A percentile compares a stretch with the other conserved stretches of the same genome.
These are phyloP conservation scores for Solea senegalensis DNA, from an alignment of 2,113 vertebrate genomes.

Conservation along the genomic window DNA sequence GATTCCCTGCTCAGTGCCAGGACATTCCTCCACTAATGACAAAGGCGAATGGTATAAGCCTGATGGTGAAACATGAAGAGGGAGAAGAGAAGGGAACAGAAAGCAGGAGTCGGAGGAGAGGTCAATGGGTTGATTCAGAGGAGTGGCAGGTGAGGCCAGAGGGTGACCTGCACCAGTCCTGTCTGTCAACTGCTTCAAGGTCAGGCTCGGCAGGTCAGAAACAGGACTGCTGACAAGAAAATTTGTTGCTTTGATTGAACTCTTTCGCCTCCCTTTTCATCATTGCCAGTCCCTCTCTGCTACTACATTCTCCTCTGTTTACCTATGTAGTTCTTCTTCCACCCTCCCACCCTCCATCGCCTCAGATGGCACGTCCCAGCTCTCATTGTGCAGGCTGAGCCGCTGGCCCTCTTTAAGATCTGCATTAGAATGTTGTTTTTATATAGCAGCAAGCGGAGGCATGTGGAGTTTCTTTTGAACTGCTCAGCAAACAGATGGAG, in stretches of 20 bases:
- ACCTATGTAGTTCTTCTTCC: slow-evolving; percentile 38
- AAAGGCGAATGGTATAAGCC: slow-evolving; percentile 65
- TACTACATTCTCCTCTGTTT: slow-evolving; percentile 25
- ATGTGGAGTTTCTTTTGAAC: slow-evolving; percentile 78
- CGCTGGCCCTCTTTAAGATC: slow-evolving; percentile 66
- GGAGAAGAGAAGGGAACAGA: slow-evolving; percentile 32
- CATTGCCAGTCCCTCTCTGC: background rate
- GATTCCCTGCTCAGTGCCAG: slow-evolving; percentile 44
- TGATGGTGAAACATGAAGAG: slow-evolving; percentile 60
- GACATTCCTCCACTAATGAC: slow-evolving; percentile 71
- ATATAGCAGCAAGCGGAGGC: slow-evolving; percentile 80
- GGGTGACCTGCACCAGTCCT: slow-evolving; percentile 16
- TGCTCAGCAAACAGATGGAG: slow-evolving; percentile 72
- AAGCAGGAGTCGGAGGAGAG: slow-evolving; percentile 30
- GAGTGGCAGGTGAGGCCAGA: slow-evolving; percentile 49
- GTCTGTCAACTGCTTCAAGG: slow-evolving; percentile 40
- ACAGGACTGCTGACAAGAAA: slow-evolving; percentile 43
- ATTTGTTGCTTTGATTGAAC: slow-evolving; percentile 47
- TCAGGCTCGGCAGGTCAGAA: slow-evolving; percentile 32
- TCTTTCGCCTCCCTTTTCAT: slow-evolving; percentile 21
- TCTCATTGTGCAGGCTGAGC: slow-evolving; percentile 74
- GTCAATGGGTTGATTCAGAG: slow-evolving; percentile 59
- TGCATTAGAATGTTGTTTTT: slow-evolving; percentile 79
- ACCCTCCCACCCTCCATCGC: slow-evolving; percentile 49
- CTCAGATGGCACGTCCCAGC: slow-evolving; percentile 55